phyloP scores from a whole-genome alignment of 1,140 invertebrate genomes.

The Aphelinus certus region DNA sequence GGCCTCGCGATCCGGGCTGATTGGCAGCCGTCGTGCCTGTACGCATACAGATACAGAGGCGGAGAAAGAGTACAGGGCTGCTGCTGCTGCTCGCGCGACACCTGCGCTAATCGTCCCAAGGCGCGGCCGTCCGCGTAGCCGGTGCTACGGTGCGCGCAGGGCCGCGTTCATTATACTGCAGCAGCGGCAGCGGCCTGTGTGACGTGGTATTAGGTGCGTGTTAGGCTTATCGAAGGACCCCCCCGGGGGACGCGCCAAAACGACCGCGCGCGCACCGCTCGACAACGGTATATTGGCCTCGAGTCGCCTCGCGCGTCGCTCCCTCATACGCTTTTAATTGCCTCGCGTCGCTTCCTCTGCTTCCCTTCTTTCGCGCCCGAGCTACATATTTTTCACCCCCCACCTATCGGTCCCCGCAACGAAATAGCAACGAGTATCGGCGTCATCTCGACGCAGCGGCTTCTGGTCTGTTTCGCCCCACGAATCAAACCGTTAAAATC shows the following conservation, averaged over 20 bases:
- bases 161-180: not conserved
- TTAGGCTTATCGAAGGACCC: conserved; percentile 59
- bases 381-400: no score
- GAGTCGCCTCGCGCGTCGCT: conserved; percentile 50
- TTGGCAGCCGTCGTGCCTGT: no score
- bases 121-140: conserved; percentile 49
- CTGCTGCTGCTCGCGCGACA: conserved; percentile 41
- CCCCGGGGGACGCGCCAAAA: conserved; percentile 57
- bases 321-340: conserved; percentile 19
- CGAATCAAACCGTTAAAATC: no score
- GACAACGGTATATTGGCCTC: conserved; percentile 58
- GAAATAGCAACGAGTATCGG: no score
- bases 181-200: not conserved
- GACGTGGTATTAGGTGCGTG: conserved; percentile 62
- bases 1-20: no score
- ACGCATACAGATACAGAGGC: not conserved
- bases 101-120: conserved; percentile 54
- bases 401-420: no score
- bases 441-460: no score
- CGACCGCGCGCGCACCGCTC: conserved; percentile 54
- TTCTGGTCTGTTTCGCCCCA: no score
- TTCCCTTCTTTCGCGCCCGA: no score
- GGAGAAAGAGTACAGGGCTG: conserved; percentile 5
- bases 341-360: no score
- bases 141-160: conserved; percentile 41